phyloP scores from a whole-genome alignment of 2,113 vertebrate species.

The Hydrolagus affinis region DNA sequence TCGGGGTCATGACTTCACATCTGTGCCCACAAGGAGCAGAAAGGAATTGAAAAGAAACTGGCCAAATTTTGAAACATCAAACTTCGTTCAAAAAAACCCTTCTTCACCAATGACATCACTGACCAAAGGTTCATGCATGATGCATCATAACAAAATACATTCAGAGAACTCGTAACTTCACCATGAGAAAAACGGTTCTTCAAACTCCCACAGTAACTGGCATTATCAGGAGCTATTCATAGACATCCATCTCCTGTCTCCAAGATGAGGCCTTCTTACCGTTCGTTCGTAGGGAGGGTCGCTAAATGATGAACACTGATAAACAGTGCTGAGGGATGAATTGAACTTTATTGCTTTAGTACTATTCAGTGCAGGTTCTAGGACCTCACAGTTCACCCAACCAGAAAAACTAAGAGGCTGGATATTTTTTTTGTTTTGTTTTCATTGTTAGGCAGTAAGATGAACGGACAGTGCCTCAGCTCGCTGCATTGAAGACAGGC shows the following conservation, averaged over 20 bases:
- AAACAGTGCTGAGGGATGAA: constrained; percentile 65
- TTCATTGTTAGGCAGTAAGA: constrained; percentile 74
- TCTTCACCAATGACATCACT: constrained; percentile 60
- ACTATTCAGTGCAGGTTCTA: constrained; percentile 82
- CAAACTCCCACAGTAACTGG: constrained; percentile 71
- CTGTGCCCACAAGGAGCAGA: constrained; percentile 50
- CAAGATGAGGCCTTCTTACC: constrained; percentile 63
- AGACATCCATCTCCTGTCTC: constrained; percentile 58
- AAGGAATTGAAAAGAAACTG: constrained; percentile 57
- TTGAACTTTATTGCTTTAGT: constrained; percentile 85
- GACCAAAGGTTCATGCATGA: constrained; percentile 74
- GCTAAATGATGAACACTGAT: constrained; percentile 61
- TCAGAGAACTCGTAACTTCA: constrained; percentile 63
- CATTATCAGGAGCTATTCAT: constrained; percentile 63
- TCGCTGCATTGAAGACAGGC: constrained; percentile 78
- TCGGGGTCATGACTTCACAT: constrained; percentile 53
- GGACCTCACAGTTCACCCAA: constrained; percentile 67
- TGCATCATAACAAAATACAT: constrained; percentile 72
- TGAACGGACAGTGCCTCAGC: constrained; percentile 75
- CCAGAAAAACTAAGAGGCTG: constrained; percentile 54
- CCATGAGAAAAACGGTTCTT: constrained; percentile 58
- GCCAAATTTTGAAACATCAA: constrained; percentile 61
- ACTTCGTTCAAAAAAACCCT: constrained; percentile 53
- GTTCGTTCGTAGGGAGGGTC: constrained; percentile 56
- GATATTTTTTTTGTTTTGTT: constrained; percentile 49